Evolutionary conservation across 2,113 vertebrate genomes (phyloP), one percentile per base, ranked within the genome.

Genomic region (Phasianus colchicus): DNA sequence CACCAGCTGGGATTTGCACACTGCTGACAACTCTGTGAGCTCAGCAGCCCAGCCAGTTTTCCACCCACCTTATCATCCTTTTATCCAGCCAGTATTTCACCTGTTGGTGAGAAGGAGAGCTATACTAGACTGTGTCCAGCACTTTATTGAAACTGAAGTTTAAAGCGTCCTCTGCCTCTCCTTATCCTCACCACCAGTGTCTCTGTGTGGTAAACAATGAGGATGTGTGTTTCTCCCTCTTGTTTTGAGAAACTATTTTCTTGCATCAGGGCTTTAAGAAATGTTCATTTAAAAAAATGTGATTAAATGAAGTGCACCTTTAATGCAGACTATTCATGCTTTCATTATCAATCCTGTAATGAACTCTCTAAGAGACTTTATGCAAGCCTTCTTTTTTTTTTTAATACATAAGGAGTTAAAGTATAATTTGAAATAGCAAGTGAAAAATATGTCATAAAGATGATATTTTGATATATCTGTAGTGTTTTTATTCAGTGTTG

Each of bases 81-180:
- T 55, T 75, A 66, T 65, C 22, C 43, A 64, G 34, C 24, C 32
- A 1, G 0, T 58, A 21, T 81, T 88, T 92, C 36, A 81, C 16
- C 32, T 17, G 5, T 21, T 79, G 27, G 22, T 55, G 34, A 47
- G 75, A 66, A 80, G 38, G 29, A 85, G 42, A 30, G 40, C 22
- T 58, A 1, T 55, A 55, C 48, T 8, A 54, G 4, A 2, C 16
- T 73, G 11, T 50, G n/a, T 73, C 0, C 0, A 2, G 24, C 92
- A 67, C 32, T 70, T 60, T 13, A 36, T 45, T 85, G 34, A 76
- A 87, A 40, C 6, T 7, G 8, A 83, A 22, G 13, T 77, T 43
- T n/a, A 52, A 93, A 75, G 8, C 19, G 40, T 83, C 29, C 65
- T 14, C 38, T 64, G 25, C 13, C 18, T 64, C 54, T 9, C 11